A percentile compares a stretch with the other conserved stretches of the same genome.
These are phyloP conservation scores for Keiferia lycopersicella DNA, from an alignment of 2,888 invertebrate species.

Conservation along the genomic window DNA sequence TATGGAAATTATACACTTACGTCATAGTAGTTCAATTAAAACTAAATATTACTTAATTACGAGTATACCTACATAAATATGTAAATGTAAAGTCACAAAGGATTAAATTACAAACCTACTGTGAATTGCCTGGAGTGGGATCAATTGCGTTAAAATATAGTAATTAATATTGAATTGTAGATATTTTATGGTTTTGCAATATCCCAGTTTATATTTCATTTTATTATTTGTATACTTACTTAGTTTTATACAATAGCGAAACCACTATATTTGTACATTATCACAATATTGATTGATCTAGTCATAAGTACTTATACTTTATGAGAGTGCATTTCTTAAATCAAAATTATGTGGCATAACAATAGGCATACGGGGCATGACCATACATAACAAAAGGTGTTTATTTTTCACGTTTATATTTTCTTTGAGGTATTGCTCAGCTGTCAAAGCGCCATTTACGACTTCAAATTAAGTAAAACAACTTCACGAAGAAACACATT, in stretches of 20 bases:
- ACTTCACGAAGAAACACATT: too few species aligned
- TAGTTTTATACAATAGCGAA: neutral
- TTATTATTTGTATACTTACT: neutral
- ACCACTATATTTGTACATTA: neutral
- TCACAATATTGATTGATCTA: neutral
- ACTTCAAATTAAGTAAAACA: too few species aligned
- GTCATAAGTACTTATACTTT: too few species aligned
- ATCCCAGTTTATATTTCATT: neutral
- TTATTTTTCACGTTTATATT: too few species aligned
- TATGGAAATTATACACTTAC: slow-evolving; percentile 19
- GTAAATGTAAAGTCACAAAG: slow-evolving; percentile 26
- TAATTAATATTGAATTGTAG: slow-evolving; percentile 36
- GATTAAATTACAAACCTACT: slow-evolving; percentile 37
- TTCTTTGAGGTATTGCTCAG: too few species aligned
- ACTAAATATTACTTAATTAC: slow-evolving; percentile 12
- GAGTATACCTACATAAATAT: slow-evolving; percentile 26
- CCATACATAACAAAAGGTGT: too few species aligned
- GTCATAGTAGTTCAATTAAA: slow-evolving; percentile 30
- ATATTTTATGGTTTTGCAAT: slow-evolving; percentile 27
- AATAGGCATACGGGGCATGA: too few species aligned
- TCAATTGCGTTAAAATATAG: slow-evolving; percentile 76
- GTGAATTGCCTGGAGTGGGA: slow-evolving; percentile 77
- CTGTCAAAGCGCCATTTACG: too few species aligned
- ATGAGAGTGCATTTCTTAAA: too few species aligned
- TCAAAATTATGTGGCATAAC: too few species aligned